Base-by-base conservation (phyloP, 2,797 vertebrate genomes). In the Molossus alvarezi region DNA sequence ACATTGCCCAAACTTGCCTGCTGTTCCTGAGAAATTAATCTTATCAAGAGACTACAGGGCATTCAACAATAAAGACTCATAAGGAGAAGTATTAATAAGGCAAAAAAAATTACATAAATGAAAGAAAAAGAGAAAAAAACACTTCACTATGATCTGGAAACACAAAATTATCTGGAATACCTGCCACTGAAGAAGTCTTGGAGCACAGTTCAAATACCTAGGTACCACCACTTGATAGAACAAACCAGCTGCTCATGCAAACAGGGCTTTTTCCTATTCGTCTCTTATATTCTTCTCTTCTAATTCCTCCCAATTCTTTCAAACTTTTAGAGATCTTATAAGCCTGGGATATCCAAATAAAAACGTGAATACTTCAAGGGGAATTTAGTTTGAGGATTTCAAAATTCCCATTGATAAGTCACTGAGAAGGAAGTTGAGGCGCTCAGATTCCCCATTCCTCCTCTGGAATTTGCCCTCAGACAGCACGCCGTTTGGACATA, bases 61-160 rank as follows among this genome's bases (percentile, higher is more conserved):
- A 27, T 84, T 95, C n/a, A 64, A 85, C 90, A 86, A 76, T 71
- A 87, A 94, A 93, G 33, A 93, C 23, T 53, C 67, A 77, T 45
- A 37, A 69, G 57, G 21, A 64, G 55, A 71, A 90, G 17, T 62
- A 85, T 41, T 62, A 80, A 87, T 71, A 91, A 84, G 48, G 57
- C 23, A 87, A 88, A 11, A 11, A 72, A 94, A 94, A 90, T 48
- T 41, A 21, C 77, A 96, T 48, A 85, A 72, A 41, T 55, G 67
- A 67, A 87, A 94, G 20, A 75, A 45, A 94, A 91, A 62, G 6
- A 62, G 64, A 76, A 73, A 45, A 93, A 93, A 91, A 25, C 9
- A 76, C 55, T 93, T 93, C 48, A 53, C 69, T 90, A 45, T 60
- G 62, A 76, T 75, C 21, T 91, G 41, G 73, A 97, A 81, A 92